Evolutionary conservation across 92 coral and sea anemone genomes (phyloP).

Genomic region (Palythoa grandiflora): DNA sequence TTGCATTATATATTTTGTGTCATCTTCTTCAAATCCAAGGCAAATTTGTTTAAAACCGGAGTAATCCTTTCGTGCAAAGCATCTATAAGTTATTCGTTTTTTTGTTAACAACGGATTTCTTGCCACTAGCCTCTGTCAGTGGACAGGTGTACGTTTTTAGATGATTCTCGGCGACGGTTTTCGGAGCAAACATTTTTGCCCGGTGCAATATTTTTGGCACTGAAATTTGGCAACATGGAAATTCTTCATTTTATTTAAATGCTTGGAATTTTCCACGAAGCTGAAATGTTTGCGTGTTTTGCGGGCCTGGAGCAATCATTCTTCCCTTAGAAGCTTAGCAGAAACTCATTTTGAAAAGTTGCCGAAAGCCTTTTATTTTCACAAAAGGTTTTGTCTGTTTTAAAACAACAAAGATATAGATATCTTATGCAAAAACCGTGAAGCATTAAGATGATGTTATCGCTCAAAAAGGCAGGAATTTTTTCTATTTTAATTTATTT

Average conservation of each 20-base stretch:
- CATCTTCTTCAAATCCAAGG: not conserved
- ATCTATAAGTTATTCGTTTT: not conserved
- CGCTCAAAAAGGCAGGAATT: not conserved
- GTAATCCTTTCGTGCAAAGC: not conserved
- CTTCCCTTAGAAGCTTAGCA: not conserved
- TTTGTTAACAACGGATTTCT: not conserved
- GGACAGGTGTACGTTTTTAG: not conserved
- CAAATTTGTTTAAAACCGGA: not conserved
- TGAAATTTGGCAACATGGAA: not conserved
- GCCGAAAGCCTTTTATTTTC: slow-evolving; percentile 6
- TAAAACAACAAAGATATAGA: not conserved
- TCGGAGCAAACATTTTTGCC: not conserved
- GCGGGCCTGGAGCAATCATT: not conserved
- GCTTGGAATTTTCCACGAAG: not conserved
- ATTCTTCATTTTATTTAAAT: not conserved
- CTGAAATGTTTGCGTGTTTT: not conserved
- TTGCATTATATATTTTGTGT: not conserved
- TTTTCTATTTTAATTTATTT: not conserved
- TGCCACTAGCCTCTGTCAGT: not conserved
- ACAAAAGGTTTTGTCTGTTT: not conserved
- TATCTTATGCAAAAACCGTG: not conserved
- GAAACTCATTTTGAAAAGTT: slow-evolving; percentile 1
- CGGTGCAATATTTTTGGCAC: not conserved
- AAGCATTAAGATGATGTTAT: not conserved
- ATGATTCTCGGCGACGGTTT: not conserved